A percentile compares a stretch with the other conserved stretches of the same genome.
These are phyloP conservation scores for Diadegma fenestrale DNA, from an alignment of 2,888 invertebrate species.

Conservation along the genomic window DNA sequence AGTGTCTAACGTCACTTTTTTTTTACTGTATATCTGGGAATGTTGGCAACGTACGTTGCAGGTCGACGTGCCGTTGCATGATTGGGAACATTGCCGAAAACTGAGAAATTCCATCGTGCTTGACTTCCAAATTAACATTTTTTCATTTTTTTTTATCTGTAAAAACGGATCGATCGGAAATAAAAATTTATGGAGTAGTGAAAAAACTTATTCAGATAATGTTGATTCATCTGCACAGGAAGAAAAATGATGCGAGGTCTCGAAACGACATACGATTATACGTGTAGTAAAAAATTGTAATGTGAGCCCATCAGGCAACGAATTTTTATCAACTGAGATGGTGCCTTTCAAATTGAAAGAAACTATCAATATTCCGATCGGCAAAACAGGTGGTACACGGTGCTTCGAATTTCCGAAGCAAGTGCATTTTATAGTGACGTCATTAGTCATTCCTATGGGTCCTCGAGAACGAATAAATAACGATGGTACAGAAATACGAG, in stretches of 20 bases:
- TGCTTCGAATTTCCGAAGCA: slow-evolving; percentile 23
- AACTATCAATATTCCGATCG: slow-evolving; percentile 62
- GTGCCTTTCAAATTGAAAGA: slow-evolving; percentile 20
- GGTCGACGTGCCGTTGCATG: neutral
- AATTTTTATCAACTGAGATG: slow-evolving; percentile 33
- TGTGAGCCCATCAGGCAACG: neutral
- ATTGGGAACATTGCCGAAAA: neutral
- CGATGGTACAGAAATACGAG: slow-evolving; percentile 6
- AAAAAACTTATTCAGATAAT: neutral
- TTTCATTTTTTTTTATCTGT: neutral
- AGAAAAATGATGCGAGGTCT: neutral
- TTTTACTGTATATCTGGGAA: neutral
- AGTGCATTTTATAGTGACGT: slow-evolving; percentile 68
- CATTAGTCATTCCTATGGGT: slow-evolving; percentile 70
- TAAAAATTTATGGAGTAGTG: neutral
- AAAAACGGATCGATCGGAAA: neutral
- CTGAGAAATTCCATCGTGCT: neutral
- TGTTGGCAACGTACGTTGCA: neutral
- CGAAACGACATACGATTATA: neutral
- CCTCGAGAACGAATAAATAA: neutral
- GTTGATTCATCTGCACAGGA: neutral
- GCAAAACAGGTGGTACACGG: slow-evolving; percentile 65
- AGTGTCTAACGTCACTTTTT: neutral
- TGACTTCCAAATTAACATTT: neutral
- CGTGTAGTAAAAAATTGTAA: neutral